These are phyloP conservation scores for Nasonia giraulti DNA, from an alignment of 1,140 invertebrate species.

Conservation along the genomic window DNA sequence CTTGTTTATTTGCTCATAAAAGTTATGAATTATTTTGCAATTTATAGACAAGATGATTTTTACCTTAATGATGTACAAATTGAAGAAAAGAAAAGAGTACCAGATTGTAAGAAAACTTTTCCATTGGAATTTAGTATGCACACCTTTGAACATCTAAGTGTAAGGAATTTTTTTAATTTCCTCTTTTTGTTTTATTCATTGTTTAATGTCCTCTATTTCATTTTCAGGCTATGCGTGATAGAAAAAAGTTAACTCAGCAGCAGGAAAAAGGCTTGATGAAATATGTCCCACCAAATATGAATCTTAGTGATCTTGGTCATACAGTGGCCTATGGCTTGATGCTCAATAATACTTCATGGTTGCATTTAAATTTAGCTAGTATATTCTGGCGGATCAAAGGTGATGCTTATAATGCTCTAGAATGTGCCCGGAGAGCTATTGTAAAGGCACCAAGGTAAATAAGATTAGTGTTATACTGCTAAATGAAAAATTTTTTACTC, in stretches of 20 bases:
- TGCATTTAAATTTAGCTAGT: conserved; percentile 88
- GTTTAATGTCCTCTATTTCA: conserved; percentile 33
- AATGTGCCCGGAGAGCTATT: conserved; percentile 86
- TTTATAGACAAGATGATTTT: conserved; percentile 63
- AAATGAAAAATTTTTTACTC: not conserved
- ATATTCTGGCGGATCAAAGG: conserved; percentile 91
- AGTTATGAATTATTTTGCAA: conserved; percentile 20
- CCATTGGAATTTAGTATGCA: conserved; percentile 85
- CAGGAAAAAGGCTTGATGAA: conserved; percentile 81
- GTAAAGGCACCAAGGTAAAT: conserved; percentile 85
- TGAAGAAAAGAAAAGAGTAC: conserved; percentile 56
- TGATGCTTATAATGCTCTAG: conserved; percentile 84
- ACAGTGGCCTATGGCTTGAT: conserved; percentile 79
- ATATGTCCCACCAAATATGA: conserved; percentile 78
- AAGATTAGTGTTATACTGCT: not conserved
- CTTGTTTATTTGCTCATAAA: conserved; percentile 12
- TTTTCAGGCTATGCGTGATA: conserved; percentile 78
- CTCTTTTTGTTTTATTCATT: not conserved
- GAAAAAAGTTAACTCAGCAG: conserved; percentile 78
- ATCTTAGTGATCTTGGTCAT: conserved; percentile 80
- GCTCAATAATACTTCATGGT: conserved; percentile 87
- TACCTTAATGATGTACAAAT: conserved; percentile 57
- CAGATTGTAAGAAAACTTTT: conserved; percentile 62
- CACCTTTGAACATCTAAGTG: conserved; percentile 87
- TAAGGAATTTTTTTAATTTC: conserved; percentile 64